Evolutionary conservation across 2,113 vertebrate genomes (phyloP).

Genomic region (Neofelis nebulosa): DNA sequence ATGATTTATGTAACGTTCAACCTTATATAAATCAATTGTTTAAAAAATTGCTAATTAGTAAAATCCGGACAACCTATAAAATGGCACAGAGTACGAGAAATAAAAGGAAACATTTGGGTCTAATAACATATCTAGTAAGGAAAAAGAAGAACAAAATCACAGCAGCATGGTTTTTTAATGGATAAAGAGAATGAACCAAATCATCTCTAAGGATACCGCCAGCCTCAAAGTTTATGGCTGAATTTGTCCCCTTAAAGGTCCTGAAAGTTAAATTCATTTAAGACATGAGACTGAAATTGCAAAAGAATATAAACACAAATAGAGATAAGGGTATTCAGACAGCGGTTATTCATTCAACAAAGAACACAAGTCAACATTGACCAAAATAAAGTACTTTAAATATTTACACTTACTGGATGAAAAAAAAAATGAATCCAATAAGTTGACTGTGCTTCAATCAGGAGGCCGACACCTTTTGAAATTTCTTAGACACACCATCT

Average conservation of each 20-base stretch:
- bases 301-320: constrained; percentile 18
- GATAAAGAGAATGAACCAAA: neutral
- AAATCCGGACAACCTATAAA: neutral
- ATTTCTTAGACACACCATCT: constrained; percentile 89
- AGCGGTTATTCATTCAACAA: neutral
- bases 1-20: neutral
- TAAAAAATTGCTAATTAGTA: neutral
- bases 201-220: neutral
- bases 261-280: constrained; percentile 14
- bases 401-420: constrained; percentile 83
- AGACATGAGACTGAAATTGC: neutral
- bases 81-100: neutral
- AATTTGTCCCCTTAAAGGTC: neutral
- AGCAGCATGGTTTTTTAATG: neutral
- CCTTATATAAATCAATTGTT: neutral
- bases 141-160: neutral
- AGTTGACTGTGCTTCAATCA: constrained; percentile 82
- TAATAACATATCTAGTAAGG: neutral
- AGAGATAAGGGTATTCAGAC: neutral
- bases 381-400: constrained; percentile 9
- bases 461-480: constrained; percentile 90
- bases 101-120: neutral
- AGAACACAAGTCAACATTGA: neutral
- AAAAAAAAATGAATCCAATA: constrained; percentile 73
- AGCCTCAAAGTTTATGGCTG: neutral